Conservation (phyloP, 2,797 vertebrate species). For the Chelon auratus region DNA sequence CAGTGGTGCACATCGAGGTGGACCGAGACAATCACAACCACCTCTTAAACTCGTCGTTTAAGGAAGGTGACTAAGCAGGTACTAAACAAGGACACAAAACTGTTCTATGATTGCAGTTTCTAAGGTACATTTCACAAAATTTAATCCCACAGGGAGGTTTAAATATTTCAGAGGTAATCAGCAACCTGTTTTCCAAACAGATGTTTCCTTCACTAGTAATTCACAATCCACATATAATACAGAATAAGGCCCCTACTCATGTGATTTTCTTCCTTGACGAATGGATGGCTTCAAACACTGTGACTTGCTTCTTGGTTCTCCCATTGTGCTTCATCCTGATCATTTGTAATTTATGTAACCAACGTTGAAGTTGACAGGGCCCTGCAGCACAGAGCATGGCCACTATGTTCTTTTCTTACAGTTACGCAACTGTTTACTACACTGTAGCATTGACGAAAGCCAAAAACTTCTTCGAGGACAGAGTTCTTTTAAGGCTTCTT, state of each 20-base stretch:
- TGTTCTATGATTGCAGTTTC: constrained; percentile 41
- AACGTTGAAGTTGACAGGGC: constrained; percentile 46
- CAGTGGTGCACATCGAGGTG: constrained; percentile 30
- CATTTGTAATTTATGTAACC: constrained; percentile 63
- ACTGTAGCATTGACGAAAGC: constrained; percentile 43
- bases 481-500: constrained; percentile 55
- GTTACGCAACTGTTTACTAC: constrained; percentile 68
- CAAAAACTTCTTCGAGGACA: constrained; percentile 58
- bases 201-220: constrained; percentile 23
- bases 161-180: constrained; percentile 46
- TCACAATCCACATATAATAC: constrained; percentile 45
- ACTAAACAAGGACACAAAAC: constrained; percentile 32
- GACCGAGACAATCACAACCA: constrained; percentile 28
- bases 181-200: constrained; percentile 40
- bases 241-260: constrained; percentile 47
- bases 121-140: constrained; percentile 29
- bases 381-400: constrained; percentile 41
- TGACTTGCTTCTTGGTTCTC: constrained; percentile 22
- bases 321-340: constrained; percentile 58
- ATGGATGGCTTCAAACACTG: constrained; percentile 34
- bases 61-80: constrained; percentile 29
- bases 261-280: constrained; percentile 11
- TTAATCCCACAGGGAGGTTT: constrained; percentile 53
- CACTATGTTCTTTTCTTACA: constrained; percentile 48
- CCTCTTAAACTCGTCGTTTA: constrained; percentile 39